phyloP scores from a whole-genome alignment of 2,888 invertebrate species.

The Rhaphigaster nebulosa region DNA sequence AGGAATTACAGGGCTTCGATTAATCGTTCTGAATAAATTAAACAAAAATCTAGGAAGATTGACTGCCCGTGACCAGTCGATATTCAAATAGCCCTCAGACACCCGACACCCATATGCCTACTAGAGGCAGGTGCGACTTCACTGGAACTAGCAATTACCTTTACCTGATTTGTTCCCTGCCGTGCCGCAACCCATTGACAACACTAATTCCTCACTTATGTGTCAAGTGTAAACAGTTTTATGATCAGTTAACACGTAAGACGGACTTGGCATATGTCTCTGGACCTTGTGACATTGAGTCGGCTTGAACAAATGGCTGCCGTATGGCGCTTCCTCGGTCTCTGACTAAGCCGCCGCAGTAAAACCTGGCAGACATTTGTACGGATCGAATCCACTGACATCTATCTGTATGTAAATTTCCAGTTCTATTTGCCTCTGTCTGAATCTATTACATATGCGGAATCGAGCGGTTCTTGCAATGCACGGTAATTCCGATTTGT shows the following conservation, averaged over 20 bases:
- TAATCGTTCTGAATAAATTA: not conserved
- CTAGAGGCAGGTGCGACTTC: constrained; percentile 32
- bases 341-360: constrained; percentile 17
- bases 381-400: not conserved
- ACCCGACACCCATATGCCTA: constrained; percentile 6
- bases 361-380: constrained; percentile 37
- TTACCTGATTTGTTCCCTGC: constrained; percentile 7
- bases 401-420: constrained; percentile 37
- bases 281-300: not conserved
- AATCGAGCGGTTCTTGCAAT: not conserved
- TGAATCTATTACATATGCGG: not conserved
- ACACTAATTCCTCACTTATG: constrained; percentile 31
- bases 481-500: not conserved
- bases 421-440: constrained; percentile 14
- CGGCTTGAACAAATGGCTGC: constrained; percentile 19
- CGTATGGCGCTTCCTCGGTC: constrained; percentile 36
- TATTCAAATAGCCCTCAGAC: not conserved
- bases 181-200: constrained; percentile 34
- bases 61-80: not conserved
- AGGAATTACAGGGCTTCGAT: not conserved
- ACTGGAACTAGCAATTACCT: constrained; percentile 12
- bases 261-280: constrained; percentile 47
- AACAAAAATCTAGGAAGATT: not conserved
- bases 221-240: constrained; percentile 57
- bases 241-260: constrained; percentile 56